Evolutionary conservation across 2,113 vertebrate species (phyloP), one percentile per base, ranked within the genome.

Genomic region (Pseudolaguvia tuberculata): DNA sequence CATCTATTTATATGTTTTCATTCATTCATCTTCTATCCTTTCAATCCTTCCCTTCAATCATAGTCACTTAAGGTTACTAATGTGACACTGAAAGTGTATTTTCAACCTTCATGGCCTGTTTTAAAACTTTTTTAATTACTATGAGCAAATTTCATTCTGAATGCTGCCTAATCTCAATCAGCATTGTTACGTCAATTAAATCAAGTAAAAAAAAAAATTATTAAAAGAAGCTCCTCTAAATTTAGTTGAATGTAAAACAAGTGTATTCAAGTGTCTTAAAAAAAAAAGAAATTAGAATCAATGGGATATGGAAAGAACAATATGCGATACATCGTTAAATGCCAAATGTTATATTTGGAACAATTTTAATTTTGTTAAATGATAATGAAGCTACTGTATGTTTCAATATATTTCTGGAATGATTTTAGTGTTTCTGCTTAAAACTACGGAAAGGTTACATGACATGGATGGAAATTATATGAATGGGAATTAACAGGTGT

Each of bases 111-210:
- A 48, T 66, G 2, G 42, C 21, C 20, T 63, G 21, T 47, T 25
- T 5, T 21, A 23, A 14, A 65, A 39, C 39, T 52, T 52, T 13
- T 20, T 11, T 17, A 39, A 52, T 53, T 23, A 70, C 5, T 53
- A 55, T 39, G 29, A 70, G 25, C 61, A 66, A 66, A 48, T 45
- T 20, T 4, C 39, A 57, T 39, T 66, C 42, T 48, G 63, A 65
- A 65, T 45, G 39, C 11, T 48, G 21, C 13, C 7, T 18, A 48
- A 48, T 48, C 3, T 27, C 42, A 14, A 66, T 66, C 63, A 66
- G 63, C 45, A 66, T 48, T 17, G n/a, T n/a, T n/a, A 4, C 25
- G 15, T 47, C 48, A 66, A 27, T 47, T 65, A 65, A n/a, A n/a
- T n/a, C n/a, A n/a, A n/a, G n/a, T 35, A 35, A 35, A 35, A 35